phyloP scores from a whole-genome alignment of 2,888 invertebrate species.

The Tenthredo amoena region DNA sequence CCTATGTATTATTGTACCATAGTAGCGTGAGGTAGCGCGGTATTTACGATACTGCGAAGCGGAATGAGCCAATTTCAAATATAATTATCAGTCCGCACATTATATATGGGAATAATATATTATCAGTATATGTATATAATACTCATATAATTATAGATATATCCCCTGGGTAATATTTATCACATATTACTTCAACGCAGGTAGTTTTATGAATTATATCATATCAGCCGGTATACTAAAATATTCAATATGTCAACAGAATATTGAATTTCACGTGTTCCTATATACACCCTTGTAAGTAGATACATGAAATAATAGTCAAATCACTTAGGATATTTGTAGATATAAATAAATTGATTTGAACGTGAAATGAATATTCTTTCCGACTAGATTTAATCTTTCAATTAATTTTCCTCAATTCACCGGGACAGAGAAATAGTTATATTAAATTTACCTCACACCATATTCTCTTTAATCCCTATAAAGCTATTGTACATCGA shows the following conservation, averaged over 20 bases:
- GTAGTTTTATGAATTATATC: background rate
- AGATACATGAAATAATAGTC: background rate
- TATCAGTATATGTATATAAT: background rate
- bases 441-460: background rate
- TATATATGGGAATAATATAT: background rate
- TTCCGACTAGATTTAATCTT: background rate
- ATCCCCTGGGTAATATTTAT: background rate
- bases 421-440: background rate
- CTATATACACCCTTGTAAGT: background rate
- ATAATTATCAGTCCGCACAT: slow-evolving; percentile 30
- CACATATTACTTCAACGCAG: background rate
- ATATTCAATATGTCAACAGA: background rate
- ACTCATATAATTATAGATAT: background rate
- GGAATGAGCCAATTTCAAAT: slow-evolving; percentile 36
- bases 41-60: background rate
- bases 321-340: background rate
- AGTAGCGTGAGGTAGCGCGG: background rate
- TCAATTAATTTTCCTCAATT: background rate
- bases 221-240: background rate
- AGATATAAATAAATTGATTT: background rate
- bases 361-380: background rate
- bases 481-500: slow-evolving; percentile 13
- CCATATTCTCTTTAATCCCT: background rate
- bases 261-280: background rate
- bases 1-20: background rate